Evolutionary conservation across 2,113 vertebrate species (phyloP).

Genomic region (Lampris incognitus): DNA sequence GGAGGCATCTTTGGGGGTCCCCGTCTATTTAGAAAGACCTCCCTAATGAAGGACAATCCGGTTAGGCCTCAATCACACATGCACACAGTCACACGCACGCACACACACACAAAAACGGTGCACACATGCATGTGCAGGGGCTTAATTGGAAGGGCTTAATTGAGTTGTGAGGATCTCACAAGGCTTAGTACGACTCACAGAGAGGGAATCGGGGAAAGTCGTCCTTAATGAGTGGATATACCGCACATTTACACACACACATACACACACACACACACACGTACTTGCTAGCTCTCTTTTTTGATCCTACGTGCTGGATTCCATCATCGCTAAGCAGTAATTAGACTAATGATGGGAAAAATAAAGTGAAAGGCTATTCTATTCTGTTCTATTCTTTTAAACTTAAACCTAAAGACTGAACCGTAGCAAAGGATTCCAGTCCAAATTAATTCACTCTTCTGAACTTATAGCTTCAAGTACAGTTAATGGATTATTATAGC

Average conservation of each 20-base stretch:
- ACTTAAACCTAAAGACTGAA: background rate
- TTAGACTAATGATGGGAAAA: slow-evolving; percentile 74
- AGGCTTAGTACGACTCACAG: slow-evolving; percentile 77
- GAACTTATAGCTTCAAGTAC: background rate
- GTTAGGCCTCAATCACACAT: slow-evolving; percentile 71
- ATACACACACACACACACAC: slow-evolving; percentile 30
- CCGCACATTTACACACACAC: slow-evolving; percentile 49
- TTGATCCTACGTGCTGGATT: slow-evolving; percentile 53
- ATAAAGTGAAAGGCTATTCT: slow-evolving; percentile 43
- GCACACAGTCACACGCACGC: background rate
- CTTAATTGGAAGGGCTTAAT: slow-evolving; percentile 81
- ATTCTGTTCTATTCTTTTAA: slow-evolving; percentile 26
- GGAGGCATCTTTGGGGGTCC: slow-evolving; percentile 78
- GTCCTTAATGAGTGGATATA: slow-evolving; percentile 74
- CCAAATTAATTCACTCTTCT: background rate
- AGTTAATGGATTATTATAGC: background rate
- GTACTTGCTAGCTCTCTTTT: slow-evolving; percentile 31
- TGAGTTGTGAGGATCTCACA: slow-evolving; percentile 80
- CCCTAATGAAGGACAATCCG: slow-evolving; percentile 84
- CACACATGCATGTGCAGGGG: slow-evolving; percentile 50
- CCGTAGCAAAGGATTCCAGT: background rate
- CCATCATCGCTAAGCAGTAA: slow-evolving; percentile 59
- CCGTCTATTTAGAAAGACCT: slow-evolving; percentile 71
- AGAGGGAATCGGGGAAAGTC: slow-evolving; percentile 75
- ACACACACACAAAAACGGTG: slow-evolving; percentile 4